phyloP scores from a whole-genome alignment of 2,113 vertebrate species.

The Emydura subglobosa region DNA sequence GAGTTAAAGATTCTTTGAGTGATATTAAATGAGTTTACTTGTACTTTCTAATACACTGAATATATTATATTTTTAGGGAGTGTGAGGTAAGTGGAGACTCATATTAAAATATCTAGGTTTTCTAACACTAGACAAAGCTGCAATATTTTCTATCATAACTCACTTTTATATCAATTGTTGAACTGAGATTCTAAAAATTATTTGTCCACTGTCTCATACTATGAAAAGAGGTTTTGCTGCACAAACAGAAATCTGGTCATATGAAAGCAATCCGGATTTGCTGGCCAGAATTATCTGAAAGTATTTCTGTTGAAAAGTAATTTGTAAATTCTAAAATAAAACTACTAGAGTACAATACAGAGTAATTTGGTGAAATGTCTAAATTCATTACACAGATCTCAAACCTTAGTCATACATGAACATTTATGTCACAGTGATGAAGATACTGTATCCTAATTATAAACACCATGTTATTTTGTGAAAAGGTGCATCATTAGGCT shows the following conservation, averaged over 20 bases:
- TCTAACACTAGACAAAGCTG: background rate
- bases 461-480: background rate
- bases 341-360: fast-evolving
- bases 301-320: background rate
- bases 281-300: background rate
- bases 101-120: background rate
- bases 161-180: background rate
- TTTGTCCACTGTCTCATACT: background rate
- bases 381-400: fast-evolving
- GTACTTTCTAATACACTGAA: background rate
- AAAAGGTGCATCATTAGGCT: background rate
- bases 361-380: background rate
- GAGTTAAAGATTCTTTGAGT: background rate
- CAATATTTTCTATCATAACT: background rate
- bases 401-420: background rate
- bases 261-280: background rate
- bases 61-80: background rate
- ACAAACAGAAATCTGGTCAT: background rate
- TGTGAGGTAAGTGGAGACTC: background rate
- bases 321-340: background rate
- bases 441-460: background rate
- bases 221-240: background rate
- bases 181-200: background rate
- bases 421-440: background rate
- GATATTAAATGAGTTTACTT: background rate